Base-by-base conservation (phyloP, 2,888 invertebrate genomes). In the Conus canariensis region DNA sequence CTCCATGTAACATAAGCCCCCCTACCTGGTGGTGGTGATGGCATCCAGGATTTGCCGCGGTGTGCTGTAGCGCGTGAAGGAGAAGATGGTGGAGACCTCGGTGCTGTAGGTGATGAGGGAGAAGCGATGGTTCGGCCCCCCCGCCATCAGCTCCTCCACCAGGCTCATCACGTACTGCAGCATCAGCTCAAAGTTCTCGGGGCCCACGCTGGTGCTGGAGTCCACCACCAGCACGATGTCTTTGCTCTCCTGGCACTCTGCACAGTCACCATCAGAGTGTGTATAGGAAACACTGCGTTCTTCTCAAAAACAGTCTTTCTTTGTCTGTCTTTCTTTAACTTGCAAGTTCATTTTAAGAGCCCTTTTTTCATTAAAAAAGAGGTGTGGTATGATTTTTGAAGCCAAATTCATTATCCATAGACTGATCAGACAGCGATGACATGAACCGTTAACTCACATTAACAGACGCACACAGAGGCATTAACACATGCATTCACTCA, bases 201-300 rank as follows among this genome's bases (percentile, higher is more conserved):
- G 90, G 8, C 94, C 95, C 8, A 95, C 94, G 85, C 94, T 94
- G 70, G 94, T 92, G 10, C 94, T 94, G n/a, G 94, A 93, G 90
- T 95, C 95, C 90, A 95, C 83, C 10, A 95, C 93, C 89, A 95
- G 93, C 22, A 92, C 92, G 56, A 95, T 93, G 91, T 95, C 95
- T 90, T 94, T 95, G 56, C 89, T 92, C 3, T 90, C 86, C 30
- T 93, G 91, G 90, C 95, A 95, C 45, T 92, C 95, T 95, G 93
- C 60, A 77, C 56, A 88, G 56, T 19, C 58, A 88, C 74, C 22
- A n/a, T 3, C 25, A 87, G 30, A 10, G 16, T 3, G 64, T 64
- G 64, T 2, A n/a, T 77, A n/a, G 10, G 30, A 82, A 82, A 56
- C n/a, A 5, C 30, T n/a, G 19, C 14, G 9, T 64, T 16, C 16